These are phyloP conservation scores for Synanthedon vespiformis DNA, from an alignment of 2,888 invertebrate genomes.

Conservation along the genomic window DNA sequence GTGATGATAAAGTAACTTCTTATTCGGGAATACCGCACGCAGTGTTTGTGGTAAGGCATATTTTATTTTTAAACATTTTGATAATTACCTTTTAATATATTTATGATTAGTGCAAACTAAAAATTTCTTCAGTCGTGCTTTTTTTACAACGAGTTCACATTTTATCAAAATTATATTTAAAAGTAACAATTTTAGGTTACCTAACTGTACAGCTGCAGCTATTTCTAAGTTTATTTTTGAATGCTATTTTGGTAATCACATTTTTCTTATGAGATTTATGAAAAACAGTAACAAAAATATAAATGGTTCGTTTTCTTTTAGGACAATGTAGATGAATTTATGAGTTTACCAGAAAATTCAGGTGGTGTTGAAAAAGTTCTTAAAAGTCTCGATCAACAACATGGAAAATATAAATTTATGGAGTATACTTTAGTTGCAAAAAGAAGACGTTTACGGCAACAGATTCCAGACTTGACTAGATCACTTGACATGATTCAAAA, in stretches of 20 bases:
- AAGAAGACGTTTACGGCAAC: constrained; percentile 85
- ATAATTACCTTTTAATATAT: too few relatives aligned
- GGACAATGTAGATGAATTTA: constrained; percentile 96
- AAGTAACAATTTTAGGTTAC: too few relatives aligned
- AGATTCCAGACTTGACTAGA: constrained; percentile 94
- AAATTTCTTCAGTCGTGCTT: too few relatives aligned
- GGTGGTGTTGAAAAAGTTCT: constrained; percentile 88
- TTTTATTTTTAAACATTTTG: neutral
- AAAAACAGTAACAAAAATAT: neutral
- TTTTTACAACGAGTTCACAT: too few relatives aligned
- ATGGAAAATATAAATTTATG: constrained; percentile 97
- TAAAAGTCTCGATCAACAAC: constrained; percentile 89
- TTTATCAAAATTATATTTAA: too few relatives aligned
- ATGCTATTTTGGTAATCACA: too few relatives aligned
- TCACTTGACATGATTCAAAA: constrained; percentile 93
- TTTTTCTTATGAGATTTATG: too few relatives aligned
- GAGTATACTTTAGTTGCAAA: constrained; percentile 91
- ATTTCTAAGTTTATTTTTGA: too few relatives aligned
- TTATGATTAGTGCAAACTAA: too few relatives aligned
- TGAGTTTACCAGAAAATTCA: constrained; percentile 85
- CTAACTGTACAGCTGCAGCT: too few relatives aligned
- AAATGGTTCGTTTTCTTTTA: constrained; percentile 31
- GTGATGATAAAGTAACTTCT: constrained; percentile 46
- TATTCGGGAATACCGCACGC: constrained; percentile 91
- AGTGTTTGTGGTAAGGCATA: constrained; percentile 81